phyloP scores from a whole-genome alignment of 1,140 invertebrate genomes.

The Diprion similis region DNA sequence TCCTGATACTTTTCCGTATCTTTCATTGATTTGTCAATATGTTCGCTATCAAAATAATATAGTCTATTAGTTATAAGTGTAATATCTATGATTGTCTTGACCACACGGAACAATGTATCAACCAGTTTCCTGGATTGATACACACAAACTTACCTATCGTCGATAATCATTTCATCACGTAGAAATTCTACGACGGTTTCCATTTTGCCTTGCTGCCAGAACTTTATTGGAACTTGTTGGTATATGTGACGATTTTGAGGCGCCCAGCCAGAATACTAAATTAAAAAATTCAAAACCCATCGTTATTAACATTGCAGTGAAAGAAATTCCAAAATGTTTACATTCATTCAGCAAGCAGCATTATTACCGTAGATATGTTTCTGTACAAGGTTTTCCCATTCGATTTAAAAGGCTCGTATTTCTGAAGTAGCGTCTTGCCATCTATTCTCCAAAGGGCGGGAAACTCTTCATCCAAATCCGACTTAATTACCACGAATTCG shows the following conservation, averaged over 20 bases:
- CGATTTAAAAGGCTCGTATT: constrained; percentile 83
- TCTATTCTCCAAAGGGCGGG: constrained; percentile 87
- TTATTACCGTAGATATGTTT: constrained; percentile 84
- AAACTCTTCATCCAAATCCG: constrained; percentile 77
- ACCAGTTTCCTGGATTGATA: background rate
- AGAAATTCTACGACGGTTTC: constrained; percentile 84
- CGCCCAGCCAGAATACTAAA: constrained; percentile 81
- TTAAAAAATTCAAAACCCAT: constrained; percentile 36
- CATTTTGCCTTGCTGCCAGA: constrained; percentile 73
- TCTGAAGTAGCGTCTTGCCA: constrained; percentile 85
- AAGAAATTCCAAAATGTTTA: constrained; percentile 35
- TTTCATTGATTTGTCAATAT: constrained; percentile 77
- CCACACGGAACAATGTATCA: constrained; percentile 7
- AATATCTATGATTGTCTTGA: constrained; percentile 13
- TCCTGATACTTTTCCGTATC: constrained; percentile 80
- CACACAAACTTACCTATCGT: constrained; percentile 61
- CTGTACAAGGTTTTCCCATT: constrained; percentile 82
- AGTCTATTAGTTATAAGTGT: background rate
- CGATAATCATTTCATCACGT: constrained; percentile 72
- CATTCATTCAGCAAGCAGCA: background rate
- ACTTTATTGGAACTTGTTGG: constrained; percentile 77
- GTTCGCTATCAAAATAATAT: constrained; percentile 60
- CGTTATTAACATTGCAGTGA: constrained; percentile 26
- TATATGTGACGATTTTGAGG: constrained; percentile 80
- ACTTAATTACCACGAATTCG: constrained; percentile 83